A percentile compares a stretch with the other conserved stretches of the same genome.
phyloP scores from a whole-genome alignment of 2,113 vertebrate genomes.

The Peromyscus polionotus region DNA sequence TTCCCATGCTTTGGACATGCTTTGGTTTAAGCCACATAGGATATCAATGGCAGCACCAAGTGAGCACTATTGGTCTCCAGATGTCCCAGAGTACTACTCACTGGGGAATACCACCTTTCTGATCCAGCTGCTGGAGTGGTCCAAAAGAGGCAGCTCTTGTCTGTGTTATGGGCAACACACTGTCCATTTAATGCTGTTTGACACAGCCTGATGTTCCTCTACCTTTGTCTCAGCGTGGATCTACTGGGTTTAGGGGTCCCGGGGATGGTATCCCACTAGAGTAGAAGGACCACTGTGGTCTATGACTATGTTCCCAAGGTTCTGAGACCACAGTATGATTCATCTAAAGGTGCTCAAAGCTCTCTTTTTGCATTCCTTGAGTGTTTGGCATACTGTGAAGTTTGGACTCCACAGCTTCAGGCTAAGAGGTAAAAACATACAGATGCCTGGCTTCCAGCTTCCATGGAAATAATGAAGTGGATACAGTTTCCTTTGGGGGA shows the following conservation, averaged over 20 bases:
- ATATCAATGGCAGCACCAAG: background rate
- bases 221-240: background rate
- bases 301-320: background rate
- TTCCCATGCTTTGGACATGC: background rate
- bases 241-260: background rate
- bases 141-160: background rate
- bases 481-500: background rate
- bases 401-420: background rate
- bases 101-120: background rate
- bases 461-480: background rate
- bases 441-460: background rate
- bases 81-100: background rate
- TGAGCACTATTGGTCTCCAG: background rate
- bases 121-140: background rate
- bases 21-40: background rate
- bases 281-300: background rate
- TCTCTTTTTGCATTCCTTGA: background rate
- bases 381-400: background rate
- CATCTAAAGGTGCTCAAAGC: background rate
- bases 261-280: background rate
- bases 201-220: background rate
- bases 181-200: background rate
- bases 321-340: background rate
- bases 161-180: fast-evolving
- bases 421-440: background rate